Percentiles rank a stretch among this genome's conserved stretches.
These are phyloP conservation scores for Coregonus suidteri DNA, from an alignment of 2,797 vertebrate species.

Conservation along the genomic window DNA sequence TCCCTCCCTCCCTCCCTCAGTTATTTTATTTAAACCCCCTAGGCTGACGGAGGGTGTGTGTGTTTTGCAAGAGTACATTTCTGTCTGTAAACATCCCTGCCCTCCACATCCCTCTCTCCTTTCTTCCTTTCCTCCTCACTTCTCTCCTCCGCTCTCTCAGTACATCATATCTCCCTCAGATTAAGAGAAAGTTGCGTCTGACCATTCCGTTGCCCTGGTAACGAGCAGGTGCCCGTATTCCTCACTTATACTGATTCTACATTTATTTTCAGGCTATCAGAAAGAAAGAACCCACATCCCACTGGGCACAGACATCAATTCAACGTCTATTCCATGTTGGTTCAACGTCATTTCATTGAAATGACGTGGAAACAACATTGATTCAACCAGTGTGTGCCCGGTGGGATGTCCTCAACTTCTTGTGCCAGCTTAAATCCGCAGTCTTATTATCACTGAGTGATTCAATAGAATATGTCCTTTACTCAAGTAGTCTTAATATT, in stretches of 20 bases:
- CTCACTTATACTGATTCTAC: neutral
- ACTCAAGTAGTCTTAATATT: too few species aligned
- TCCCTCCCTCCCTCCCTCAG: neutral
- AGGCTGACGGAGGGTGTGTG: constrained; percentile 12
- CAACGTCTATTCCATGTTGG: too few species aligned
- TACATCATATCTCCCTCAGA: constrained; percentile 13
- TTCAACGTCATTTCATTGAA: too few species aligned
- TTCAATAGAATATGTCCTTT: too few species aligned
- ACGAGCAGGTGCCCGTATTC: constrained; percentile 24
- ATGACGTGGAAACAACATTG: too few species aligned
- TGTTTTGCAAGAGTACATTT: constrained; percentile 21
- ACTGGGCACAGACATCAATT: too few species aligned
- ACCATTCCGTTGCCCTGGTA: constrained; percentile 14
- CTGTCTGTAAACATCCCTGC: constrained; percentile 35
- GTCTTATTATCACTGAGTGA: too few species aligned
- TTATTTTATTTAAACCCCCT: neutral
- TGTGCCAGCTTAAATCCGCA: too few species aligned
- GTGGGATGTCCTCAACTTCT: too few species aligned
- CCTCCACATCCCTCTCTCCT: constrained; percentile 4
- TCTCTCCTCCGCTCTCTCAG: neutral
- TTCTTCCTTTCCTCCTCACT: neutral
- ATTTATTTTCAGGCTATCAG: neutral
- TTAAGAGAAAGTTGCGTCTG: constrained; percentile 12
- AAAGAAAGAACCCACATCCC: neutral
- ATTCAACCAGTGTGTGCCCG: too few species aligned